Evolutionary conservation across 1,140 invertebrate genomes (phyloP), one percentile per base, ranked within the genome.

Genomic region (Lepidotrigona ventralis): DNA sequence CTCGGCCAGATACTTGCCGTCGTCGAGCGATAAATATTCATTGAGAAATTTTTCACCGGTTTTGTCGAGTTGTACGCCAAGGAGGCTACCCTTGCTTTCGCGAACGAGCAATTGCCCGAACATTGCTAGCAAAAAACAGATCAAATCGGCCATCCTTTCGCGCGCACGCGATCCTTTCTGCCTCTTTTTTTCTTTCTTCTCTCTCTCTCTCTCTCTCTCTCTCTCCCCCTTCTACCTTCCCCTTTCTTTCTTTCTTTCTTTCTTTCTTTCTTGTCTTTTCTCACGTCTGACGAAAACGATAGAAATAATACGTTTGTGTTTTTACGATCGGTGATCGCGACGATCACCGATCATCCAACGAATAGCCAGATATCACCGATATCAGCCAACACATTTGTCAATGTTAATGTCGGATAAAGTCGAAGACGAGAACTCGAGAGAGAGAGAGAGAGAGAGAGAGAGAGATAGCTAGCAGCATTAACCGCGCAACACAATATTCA

Each of bases 11-110:
- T 92, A 91, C 56, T 91, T 90, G 60, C 83, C 90, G 26, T 92
- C 91, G 66, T 92, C 92, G 23, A 91, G 82, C 12, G 90, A 90
- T 46, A 91, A 70, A 58, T 92, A 90, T 63, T 92, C 90, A 73
- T 93, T 91, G 64, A 93, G 81, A 63, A 91, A 90, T 60, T 92
- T 91, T 74, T 92, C 90, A 11, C 87, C 87, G 23, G 90, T 83
- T 77, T 92, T 89, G 64, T 91, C 88, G 51, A 91, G 69, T 66
- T 89, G 86, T 56, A 89, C 83, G 56, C 90, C 90, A 5, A 92
- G 80, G 1, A 91, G 74, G 33, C 86, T 89, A 78, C 80, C 81
- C 53, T 85, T 77, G 71, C 64, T 72, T 17, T 73, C 73, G 54
- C 77, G 83, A 23, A 75, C 60, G 72, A 88, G 29, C n/a, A 83